Conservation (phyloP, 2,888 invertebrate genomes). For the Metallyticus violacea region DNA sequence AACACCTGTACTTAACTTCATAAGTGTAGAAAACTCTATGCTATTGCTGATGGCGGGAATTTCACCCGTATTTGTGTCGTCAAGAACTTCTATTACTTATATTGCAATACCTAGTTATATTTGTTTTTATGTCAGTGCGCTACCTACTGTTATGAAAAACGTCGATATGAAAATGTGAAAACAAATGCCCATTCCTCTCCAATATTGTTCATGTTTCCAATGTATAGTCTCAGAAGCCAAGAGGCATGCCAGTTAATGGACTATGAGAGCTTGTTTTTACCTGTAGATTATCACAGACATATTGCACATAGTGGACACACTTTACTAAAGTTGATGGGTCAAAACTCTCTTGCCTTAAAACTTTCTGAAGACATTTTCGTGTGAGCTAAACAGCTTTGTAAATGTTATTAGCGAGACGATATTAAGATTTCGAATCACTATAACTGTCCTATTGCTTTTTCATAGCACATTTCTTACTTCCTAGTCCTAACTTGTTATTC, state of each 20-base stretch:
- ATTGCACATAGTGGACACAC: not conserved
- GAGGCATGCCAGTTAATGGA: not conserved
- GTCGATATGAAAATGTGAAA: not conserved
- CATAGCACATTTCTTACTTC: too few species aligned
- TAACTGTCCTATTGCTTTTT: too few species aligned
- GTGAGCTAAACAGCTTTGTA: not conserved
- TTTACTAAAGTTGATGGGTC: not conserved
- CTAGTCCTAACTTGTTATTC: too few species aligned
- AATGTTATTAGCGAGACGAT: too few species aligned
- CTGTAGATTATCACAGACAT: not conserved
- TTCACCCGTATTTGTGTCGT: too few species aligned
- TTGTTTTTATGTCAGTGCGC: too few species aligned
- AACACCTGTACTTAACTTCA: not conserved
- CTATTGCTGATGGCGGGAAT: not conserved
- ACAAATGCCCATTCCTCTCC: not conserved
- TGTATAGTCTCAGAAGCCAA: too few species aligned
- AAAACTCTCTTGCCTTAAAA: not conserved
- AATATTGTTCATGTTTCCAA: not conserved
- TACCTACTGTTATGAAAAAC: too few species aligned
- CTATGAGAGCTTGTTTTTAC: not conserved
- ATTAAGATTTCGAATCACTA: too few species aligned
- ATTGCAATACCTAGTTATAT: too few species aligned
- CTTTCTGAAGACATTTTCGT: not conserved
- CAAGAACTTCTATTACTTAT: too few species aligned
- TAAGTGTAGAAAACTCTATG: not conserved